Evolutionary conservation across 2,113 vertebrate genomes (phyloP).

Genomic region (Pangasianodon hypophthalmus): DNA sequence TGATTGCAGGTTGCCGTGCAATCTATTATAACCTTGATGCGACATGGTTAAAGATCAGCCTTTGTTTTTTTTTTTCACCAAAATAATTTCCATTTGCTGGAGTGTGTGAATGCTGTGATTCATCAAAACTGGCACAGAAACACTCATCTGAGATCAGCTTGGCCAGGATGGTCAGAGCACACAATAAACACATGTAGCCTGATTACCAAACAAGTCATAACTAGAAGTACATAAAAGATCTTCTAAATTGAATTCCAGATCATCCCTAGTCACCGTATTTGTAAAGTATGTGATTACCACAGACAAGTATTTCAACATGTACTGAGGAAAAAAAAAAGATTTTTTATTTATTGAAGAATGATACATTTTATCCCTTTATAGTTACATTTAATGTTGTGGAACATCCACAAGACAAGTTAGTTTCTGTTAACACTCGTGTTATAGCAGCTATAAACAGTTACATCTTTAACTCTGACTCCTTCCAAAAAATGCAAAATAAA

Average conservation of each 20-base stretch:
- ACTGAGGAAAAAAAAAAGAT: background rate
- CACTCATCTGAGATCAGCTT: background rate
- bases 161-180: background rate
- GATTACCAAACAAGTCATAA: background rate
- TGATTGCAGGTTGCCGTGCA: background rate
- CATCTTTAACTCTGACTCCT: no score
- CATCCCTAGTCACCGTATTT: background rate
- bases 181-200: slow-evolving; percentile 1
- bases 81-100: background rate
- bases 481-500: background rate
- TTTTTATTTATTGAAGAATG: background rate
- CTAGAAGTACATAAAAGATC: background rate
- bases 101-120: slow-evolving; percentile 2
- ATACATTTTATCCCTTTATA: background rate
- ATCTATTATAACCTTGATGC: background rate
- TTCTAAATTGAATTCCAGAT: background rate
- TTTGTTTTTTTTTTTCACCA: background rate
- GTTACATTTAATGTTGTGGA: background rate
- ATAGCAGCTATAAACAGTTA: background rate
- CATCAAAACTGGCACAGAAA: background rate
- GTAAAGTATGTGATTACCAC: background rate
- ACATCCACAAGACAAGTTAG: background rate
- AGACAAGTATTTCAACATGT: background rate
- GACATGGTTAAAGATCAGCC: background rate
- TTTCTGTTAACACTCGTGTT: background rate